Evolutionary conservation across 2,113 vertebrate genomes (phyloP), one percentile per base, ranked within the genome.

Genomic region (Ameiurus melas): DNA sequence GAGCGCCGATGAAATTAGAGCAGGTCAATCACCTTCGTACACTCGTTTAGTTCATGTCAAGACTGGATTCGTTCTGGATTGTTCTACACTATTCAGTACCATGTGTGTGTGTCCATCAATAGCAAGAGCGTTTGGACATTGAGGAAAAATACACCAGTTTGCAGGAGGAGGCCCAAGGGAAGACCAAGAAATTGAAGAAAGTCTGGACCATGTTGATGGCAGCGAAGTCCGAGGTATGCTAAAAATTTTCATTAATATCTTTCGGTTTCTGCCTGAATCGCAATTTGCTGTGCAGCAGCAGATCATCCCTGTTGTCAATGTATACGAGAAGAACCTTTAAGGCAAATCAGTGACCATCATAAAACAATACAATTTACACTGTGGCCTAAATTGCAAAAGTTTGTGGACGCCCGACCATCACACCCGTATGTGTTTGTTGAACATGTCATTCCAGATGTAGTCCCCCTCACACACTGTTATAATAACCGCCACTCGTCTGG

Each of bases 131-230:
- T 55, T 93, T 99, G 93, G 98, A 99, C 93, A 99, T 99, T 4
- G 98, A 99, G 93, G 98, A 99, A 94, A 99, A 99, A 89, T 99
- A 99, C 93, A 99, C 98, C 75, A 99, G 96, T 91, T 96, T 99
- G 81, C 98, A 99, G 94, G 98, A 99, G 78, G 98, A 99, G 91
- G 98, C 98, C 1, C 98, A 99, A 90, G 98, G 98, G 68, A 99
- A 99, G 93, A 99, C 98, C 77, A 99, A 99, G 92, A 99, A 99
- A 83, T 93, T 99, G 92, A 99, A 99, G 95, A 99, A 99, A 95
- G 98, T 99, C 5, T 99, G 98, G 98, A 99, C 98, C 82, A 99
- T 99, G 98, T 94, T 99, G 80, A 99, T 99, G 98, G 98, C 98
- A 91, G 98, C 98, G 39, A 99, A 99, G 88, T 98, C 98, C 60